A percentile compares a stretch with the other conserved stretches of the same genome.
Conservation (phyloP, 64 coral and sea anemone species). For the Porites australiensis region DNA sequence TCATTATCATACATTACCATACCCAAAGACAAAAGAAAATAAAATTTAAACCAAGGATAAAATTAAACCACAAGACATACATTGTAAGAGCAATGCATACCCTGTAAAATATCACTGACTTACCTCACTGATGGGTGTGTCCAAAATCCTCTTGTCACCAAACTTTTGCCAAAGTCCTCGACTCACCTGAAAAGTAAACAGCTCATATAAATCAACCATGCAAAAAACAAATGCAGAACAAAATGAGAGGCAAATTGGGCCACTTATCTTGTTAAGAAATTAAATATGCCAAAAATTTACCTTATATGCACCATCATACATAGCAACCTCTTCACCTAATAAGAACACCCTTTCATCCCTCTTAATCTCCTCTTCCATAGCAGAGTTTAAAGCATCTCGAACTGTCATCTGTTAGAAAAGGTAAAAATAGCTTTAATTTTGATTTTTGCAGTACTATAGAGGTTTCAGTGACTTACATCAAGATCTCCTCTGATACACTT, state of each 20-base stretch:
- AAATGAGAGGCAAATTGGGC: too few species aligned
- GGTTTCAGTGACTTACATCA: too few species aligned
- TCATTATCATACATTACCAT: too few species aligned
- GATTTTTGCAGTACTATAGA: too few species aligned
- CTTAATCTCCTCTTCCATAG: conserved; percentile 94
- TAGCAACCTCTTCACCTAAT: conserved; percentile 93
- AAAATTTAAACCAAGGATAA: neutral
- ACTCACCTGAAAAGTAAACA: conserved; percentile 63
- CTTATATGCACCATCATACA: conserved; percentile 98
- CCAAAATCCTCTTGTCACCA: conserved; percentile 94
- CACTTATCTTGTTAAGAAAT: too few species aligned
- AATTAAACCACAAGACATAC: neutral
- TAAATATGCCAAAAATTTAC: neutral
- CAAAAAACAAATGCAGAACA: too few species aligned
- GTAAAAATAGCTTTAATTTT: neutral
- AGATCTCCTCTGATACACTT: too few species aligned
- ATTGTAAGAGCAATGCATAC: too few species aligned
- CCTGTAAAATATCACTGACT: neutral
- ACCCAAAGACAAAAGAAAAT: too few species aligned
- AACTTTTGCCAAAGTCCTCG: conserved; percentile 87
- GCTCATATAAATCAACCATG: too few species aligned
- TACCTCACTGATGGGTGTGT: conserved; percentile 98
- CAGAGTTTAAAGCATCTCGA: conserved; percentile 85
- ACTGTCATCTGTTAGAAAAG: conserved; percentile 78
- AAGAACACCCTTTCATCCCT: conserved; percentile 93